phyloP scores from a whole-genome alignment of 2,113 vertebrate genomes.

The Centropus bengalensis region DNA sequence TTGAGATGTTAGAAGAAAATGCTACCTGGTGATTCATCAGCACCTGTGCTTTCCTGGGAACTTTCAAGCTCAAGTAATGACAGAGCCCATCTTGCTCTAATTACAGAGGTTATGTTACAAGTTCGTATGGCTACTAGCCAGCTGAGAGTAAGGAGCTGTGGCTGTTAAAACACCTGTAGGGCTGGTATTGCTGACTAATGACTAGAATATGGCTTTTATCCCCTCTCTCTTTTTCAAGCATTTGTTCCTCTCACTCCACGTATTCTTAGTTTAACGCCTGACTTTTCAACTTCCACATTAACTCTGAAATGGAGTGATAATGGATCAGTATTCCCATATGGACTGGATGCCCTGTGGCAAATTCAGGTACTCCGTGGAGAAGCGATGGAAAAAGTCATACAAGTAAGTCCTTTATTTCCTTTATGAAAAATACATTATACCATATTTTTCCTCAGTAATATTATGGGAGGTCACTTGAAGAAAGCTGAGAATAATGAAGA shows the following conservation, averaged over 20 bases:
- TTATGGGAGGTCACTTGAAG: neutral
- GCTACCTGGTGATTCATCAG: constrained; percentile 11
- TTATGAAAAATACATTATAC: neutral
- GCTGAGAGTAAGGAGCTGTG: neutral
- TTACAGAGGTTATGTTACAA: neutral
- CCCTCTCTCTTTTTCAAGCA: constrained; percentile 44
- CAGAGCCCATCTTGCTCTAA: neutral
- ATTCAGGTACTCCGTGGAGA: constrained; percentile 75
- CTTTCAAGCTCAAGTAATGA: constrained; percentile 1
- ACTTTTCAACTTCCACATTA: constrained; percentile 67
- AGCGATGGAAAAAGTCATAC: constrained; percentile 52
- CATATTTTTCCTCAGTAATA: neutral
- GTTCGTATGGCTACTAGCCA: neutral
- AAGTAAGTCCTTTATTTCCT: constrained; percentile 66
- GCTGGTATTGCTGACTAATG: constrained; percentile 5
- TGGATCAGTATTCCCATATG: constrained; percentile 42
- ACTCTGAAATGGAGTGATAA: constrained; percentile 73
- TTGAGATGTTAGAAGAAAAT: neutral
- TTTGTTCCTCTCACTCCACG: constrained; percentile 71
- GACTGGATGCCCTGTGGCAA: constrained; percentile 69
- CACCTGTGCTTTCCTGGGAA: constrained; percentile 45
- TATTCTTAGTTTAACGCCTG: constrained; percentile 68
- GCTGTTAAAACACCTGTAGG: neutral
- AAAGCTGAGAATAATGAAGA: neutral
- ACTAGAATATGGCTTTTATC: neutral